Evolutionary conservation across 2,113 vertebrate genomes (phyloP).

Genomic region (Anhinga anhinga): DNA sequence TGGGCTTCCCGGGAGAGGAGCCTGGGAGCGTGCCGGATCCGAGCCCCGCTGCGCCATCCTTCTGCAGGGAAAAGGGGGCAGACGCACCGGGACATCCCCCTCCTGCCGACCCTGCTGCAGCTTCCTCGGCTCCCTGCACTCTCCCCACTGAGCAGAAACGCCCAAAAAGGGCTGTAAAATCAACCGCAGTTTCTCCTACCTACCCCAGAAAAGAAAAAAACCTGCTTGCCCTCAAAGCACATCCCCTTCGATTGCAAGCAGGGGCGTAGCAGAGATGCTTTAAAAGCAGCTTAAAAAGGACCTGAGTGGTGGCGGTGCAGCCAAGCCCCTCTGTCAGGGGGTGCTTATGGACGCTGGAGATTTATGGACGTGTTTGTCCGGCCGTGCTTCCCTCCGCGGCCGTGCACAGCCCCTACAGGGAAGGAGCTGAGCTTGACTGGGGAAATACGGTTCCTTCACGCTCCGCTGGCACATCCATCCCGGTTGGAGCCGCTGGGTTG

Average conservation of each 20-base stretch:
- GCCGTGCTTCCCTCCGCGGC: neutral
- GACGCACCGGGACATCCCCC: neutral
- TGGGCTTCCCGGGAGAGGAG: neutral
- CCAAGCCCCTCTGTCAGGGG: neutral
- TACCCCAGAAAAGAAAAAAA: neutral
- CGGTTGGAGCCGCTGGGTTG: neutral
- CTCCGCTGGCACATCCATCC: neutral
- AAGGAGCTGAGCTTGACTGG: neutral
- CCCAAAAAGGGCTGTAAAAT: neutral
- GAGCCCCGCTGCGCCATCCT: neutral
- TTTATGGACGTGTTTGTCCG: fast-evolving
- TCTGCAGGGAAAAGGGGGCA: neutral
- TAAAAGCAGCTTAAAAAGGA: neutral
- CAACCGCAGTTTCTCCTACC: neutral
- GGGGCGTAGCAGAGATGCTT: neutral
- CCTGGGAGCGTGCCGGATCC: neutral
- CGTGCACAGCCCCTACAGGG: neutral
- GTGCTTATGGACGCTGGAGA: neutral
- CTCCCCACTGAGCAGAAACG: neutral
- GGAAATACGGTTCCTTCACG: neutral
- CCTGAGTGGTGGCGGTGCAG: neutral
- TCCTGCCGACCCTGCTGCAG: neutral
- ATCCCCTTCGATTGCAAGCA: neutral
- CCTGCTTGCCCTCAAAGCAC: neutral
- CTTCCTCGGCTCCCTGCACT: neutral